A percentile compares a stretch with the other conserved stretches of the same genome.
These are phyloP conservation scores for Ellobius talpinus DNA, from an alignment of 2,113 vertebrate species.

Conservation along the genomic window DNA sequence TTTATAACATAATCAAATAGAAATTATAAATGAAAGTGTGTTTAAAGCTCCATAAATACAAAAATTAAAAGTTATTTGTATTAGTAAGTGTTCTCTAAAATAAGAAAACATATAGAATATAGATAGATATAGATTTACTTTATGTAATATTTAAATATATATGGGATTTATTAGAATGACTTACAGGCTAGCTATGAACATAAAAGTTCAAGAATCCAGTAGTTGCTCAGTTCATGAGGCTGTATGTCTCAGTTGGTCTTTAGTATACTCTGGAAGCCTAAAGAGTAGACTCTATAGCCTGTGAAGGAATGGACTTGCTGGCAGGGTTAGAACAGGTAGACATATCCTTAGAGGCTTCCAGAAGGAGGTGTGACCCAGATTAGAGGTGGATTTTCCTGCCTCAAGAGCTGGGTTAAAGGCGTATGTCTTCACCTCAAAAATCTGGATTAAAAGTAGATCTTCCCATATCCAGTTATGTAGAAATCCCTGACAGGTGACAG, in stretches of 20 bases:
- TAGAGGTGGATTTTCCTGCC: not conserved
- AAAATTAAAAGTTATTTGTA: not conserved
- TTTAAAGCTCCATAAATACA: not conserved
- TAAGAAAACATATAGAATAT: too few relatives aligned
- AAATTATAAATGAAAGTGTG: constrained; percentile 42
- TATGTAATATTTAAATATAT: too few relatives aligned
- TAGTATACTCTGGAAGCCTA: not conserved
- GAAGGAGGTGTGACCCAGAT: not conserved
- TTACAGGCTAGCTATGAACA: too few relatives aligned
- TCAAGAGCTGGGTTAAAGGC: not conserved
- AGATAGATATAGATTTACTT: too few relatives aligned
- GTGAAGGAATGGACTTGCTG: not conserved
- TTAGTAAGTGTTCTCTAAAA: too few relatives aligned
- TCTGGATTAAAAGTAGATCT: not conserved
- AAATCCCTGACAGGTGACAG: not conserved
- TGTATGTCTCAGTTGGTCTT: too few relatives aligned
- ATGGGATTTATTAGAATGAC: too few relatives aligned
- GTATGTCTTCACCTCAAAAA: not conserved
- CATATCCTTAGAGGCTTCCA: not conserved
- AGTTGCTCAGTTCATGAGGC: too few relatives aligned
- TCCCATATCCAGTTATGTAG: too few relatives aligned
- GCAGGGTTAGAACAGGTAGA: not conserved
- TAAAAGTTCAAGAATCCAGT: too few relatives aligned
- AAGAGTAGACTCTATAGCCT: not conserved
- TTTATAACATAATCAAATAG: not conserved